phyloP scores from a whole-genome alignment of 2,888 invertebrate species.

The Periphyllus acericola region DNA sequence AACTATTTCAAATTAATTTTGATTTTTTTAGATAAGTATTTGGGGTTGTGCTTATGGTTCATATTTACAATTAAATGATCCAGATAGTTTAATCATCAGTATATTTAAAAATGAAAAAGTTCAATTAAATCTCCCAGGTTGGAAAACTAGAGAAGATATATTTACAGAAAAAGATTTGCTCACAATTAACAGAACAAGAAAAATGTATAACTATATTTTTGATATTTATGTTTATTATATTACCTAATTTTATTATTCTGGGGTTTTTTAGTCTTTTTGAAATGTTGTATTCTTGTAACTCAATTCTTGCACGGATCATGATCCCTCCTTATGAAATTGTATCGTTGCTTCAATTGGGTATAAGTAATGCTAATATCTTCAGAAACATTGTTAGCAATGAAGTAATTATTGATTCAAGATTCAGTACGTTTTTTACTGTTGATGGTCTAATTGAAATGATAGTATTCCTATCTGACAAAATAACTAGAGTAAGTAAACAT shows the following conservation, averaged over 20 bases:
- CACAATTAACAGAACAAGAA: slow-evolving; percentile 41
- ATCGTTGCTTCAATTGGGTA: slow-evolving; percentile 55
- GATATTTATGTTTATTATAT: background rate
- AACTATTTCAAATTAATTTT: background rate
- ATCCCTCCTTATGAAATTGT: slow-evolving; percentile 57
- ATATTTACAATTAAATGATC: slow-evolving; percentile 56
- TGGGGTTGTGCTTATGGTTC: slow-evolving; percentile 59
- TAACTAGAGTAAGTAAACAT: slow-evolving; percentile 46
- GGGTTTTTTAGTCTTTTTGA: slow-evolving; percentile 45
- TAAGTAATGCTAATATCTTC: slow-evolving; percentile 35
- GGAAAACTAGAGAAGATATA: slow-evolving; percentile 59
- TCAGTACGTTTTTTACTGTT: slow-evolving; percentile 54
- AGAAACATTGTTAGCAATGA: slow-evolving; percentile 45
- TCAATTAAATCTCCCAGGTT: slow-evolving; percentile 58
- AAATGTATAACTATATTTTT: slow-evolving; percentile 34
- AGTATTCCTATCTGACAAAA: slow-evolving; percentile 54
- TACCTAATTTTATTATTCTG: background rate
- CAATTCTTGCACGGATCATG: slow-evolving; percentile 51
- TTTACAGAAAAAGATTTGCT: slow-evolving; percentile 46
- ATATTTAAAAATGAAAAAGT: slow-evolving; percentile 58
- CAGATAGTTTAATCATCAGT: slow-evolving; percentile 45
- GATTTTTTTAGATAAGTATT: slow-evolving; percentile 49
- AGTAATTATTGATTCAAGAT: slow-evolving; percentile 48
- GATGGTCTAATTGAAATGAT: slow-evolving; percentile 52
- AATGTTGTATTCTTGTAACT: slow-evolving; percentile 47